Evolutionary conservation across 2,888 invertebrate species (phyloP).

Genomic region (Sabellastarte sp.): DNA sequence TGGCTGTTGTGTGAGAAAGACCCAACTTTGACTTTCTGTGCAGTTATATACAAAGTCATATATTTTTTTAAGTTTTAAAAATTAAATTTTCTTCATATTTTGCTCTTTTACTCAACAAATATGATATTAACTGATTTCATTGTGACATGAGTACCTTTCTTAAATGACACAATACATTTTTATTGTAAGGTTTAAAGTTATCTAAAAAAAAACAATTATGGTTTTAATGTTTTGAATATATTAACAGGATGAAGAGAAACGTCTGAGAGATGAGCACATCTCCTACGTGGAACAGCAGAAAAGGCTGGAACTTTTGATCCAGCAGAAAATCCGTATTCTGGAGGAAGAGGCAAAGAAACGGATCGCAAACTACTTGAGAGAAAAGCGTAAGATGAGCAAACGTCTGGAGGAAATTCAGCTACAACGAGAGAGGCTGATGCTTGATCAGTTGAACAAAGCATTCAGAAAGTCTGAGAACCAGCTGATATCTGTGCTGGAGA

Average conservation of each 20-base stretch:
- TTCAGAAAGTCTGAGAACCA: conserved; percentile 52
- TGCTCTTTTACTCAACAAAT: too few species aligned
- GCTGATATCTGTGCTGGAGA: conserved; percentile 42
- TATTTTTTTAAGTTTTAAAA: too few species aligned
- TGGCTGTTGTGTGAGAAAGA: too few species aligned
- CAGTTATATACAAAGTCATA: too few species aligned
- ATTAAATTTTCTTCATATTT: too few species aligned
- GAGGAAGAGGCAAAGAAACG: conserved; percentile 49
- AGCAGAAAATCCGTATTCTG: conserved; percentile 37
- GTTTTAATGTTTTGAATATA: background rate
- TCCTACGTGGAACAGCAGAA: conserved; percentile 49
- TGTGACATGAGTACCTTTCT: too few species aligned
- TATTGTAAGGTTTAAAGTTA: too few species aligned
- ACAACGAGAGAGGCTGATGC: conserved; percentile 47
- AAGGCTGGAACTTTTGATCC: conserved; percentile 30
- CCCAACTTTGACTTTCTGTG: too few species aligned
- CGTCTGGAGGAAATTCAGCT: conserved; percentile 38
- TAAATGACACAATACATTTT: too few species aligned
- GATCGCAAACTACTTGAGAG: conserved; percentile 42
- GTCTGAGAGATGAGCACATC: conserved; percentile 53
- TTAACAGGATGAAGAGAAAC: conserved; percentile 47
- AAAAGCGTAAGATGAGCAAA: conserved; percentile 38
- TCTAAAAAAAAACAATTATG: too few species aligned
- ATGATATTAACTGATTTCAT: too few species aligned
- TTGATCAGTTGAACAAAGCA: conserved; percentile 48